Conservation (phyloP, 2,888 invertebrate genomes). For the Drosophila multiciliata region DNA sequence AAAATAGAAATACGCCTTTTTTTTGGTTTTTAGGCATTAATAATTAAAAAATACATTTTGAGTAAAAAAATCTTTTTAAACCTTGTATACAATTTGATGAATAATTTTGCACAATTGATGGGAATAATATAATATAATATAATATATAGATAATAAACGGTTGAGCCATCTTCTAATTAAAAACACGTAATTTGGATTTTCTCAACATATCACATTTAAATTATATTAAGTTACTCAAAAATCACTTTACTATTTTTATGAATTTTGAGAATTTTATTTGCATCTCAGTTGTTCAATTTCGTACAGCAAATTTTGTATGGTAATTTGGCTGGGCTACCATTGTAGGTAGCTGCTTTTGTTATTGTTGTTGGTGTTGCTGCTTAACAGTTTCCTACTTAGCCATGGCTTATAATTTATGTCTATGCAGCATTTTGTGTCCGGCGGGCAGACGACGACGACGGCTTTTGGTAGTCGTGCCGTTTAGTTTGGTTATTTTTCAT, state of each 20-base stretch:
- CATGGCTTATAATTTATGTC: slow-evolving; percentile 77
- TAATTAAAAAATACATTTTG: background rate
- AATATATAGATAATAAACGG: background rate
- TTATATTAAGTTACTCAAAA: background rate
- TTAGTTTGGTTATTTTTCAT: slow-evolving; percentile 52
- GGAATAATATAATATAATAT: too few species aligned
- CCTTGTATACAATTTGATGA: background rate
- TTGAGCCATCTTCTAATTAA: background rate
- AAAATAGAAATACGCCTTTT: background rate
- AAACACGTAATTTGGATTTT: background rate
- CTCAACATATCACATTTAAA: background rate
- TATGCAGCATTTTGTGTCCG: slow-evolving; percentile 53
- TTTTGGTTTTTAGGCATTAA: background rate
- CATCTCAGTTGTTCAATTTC: background rate
- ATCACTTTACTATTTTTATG: background rate
- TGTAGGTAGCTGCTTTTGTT: slow-evolving; percentile 42
- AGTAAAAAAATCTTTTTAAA: background rate
- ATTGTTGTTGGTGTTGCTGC: slow-evolving; percentile 36
- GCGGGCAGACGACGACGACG: slow-evolving; percentile 36
- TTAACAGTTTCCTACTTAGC: slow-evolving; percentile 72
- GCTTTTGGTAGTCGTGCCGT: slow-evolving; percentile 75
- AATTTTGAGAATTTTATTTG: background rate
- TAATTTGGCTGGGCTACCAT: slow-evolving; percentile 45
- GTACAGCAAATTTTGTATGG: background rate
- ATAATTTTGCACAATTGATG: background rate